Conservation (phyloP, 2,888 invertebrate genomes). For the Pediacus dermestoides region DNA sequence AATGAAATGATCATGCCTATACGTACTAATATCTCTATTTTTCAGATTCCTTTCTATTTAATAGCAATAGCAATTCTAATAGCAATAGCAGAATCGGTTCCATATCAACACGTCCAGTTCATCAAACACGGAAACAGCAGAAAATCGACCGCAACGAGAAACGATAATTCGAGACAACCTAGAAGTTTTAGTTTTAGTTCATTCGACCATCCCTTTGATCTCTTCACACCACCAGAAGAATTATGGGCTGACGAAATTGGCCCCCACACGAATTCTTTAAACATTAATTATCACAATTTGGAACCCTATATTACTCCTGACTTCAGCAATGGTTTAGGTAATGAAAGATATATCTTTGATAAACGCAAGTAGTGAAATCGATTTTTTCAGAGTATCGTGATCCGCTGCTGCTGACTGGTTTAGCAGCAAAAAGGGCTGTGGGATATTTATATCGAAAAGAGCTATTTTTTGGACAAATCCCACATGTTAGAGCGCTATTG, state of each 20-base stretch:
- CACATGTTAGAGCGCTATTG: constrained; percentile 60
- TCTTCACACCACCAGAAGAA: not conserved
- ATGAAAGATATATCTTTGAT: constrained; percentile 4
- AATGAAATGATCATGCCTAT: too few relatives aligned
- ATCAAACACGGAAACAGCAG: too few relatives aligned
- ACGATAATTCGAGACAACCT: too few relatives aligned
- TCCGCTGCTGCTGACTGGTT: constrained; percentile 59
- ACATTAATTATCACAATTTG: too few relatives aligned
- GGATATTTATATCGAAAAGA: constrained; percentile 54
- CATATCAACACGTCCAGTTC: not conserved
- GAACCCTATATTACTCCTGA: constrained; percentile 42
- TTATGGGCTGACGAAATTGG: not conserved
- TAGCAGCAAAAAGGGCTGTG: constrained; percentile 57
- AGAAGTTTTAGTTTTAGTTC: too few relatives aligned
- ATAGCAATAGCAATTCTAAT: not conserved
- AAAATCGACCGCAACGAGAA: too few relatives aligned
- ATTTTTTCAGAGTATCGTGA: constrained; percentile 50
- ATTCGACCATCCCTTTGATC: too few relatives aligned
- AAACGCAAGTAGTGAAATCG: constrained; percentile 3
- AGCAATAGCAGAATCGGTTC: not conserved
- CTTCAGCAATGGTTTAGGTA: constrained; percentile 49
- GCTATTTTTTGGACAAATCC: constrained; percentile 63
- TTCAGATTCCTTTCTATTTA: constrained; percentile 2
- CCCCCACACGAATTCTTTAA: not conserved
- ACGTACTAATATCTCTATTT: too few relatives aligned